phyloP scores from a whole-genome alignment of 2,113 vertebrate species.

The Caranx melampygus region DNA sequence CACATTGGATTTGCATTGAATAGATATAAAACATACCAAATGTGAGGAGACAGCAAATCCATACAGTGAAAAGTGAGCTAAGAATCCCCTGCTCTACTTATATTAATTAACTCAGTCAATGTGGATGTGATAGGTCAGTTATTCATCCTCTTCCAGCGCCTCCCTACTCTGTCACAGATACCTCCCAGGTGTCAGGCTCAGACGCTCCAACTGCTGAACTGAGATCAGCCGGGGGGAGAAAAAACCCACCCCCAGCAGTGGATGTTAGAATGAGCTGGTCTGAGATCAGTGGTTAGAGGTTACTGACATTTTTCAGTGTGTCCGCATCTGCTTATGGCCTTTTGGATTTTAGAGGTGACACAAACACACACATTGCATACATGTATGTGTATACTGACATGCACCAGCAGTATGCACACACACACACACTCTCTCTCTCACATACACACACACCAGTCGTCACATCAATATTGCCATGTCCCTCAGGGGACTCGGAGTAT shows the following conservation, averaged over 20 bases:
- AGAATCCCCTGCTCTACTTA: slow-evolving; percentile 82
- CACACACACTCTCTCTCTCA: slow-evolving; percentile 23
- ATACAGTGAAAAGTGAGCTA: slow-evolving; percentile 83
- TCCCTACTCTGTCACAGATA: slow-evolving; percentile 75
- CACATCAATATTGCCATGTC: slow-evolving; percentile 78
- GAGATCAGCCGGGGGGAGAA: slow-evolving; percentile 23
- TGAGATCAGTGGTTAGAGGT: slow-evolving; percentile 66
- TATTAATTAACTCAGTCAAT: slow-evolving; percentile 86
- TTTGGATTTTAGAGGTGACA: slow-evolving; percentile 64
- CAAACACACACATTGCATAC: slow-evolving; percentile 24
- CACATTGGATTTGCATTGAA: slow-evolving; percentile 84
- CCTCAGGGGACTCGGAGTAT: slow-evolving; percentile 74
- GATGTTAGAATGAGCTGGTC: slow-evolving; percentile 26
- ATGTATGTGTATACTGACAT: neutral
- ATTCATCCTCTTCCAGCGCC: slow-evolving; percentile 79
- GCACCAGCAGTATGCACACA: slow-evolving; percentile 9
- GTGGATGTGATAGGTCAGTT: slow-evolving; percentile 83
- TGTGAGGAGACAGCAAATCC: slow-evolving; percentile 82
- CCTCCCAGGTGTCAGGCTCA: slow-evolving; percentile 76
- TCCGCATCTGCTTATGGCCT: slow-evolving; percentile 50
- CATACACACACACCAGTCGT: slow-evolving; percentile 61
- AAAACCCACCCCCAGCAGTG: neutral
- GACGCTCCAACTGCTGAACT: slow-evolving; percentile 59
- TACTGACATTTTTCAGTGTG: slow-evolving; percentile 52
- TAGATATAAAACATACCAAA: slow-evolving; percentile 83